phyloP scores from a whole-genome alignment of 1,140 invertebrate species.

The Pseudomyrmex pallidus region DNA sequence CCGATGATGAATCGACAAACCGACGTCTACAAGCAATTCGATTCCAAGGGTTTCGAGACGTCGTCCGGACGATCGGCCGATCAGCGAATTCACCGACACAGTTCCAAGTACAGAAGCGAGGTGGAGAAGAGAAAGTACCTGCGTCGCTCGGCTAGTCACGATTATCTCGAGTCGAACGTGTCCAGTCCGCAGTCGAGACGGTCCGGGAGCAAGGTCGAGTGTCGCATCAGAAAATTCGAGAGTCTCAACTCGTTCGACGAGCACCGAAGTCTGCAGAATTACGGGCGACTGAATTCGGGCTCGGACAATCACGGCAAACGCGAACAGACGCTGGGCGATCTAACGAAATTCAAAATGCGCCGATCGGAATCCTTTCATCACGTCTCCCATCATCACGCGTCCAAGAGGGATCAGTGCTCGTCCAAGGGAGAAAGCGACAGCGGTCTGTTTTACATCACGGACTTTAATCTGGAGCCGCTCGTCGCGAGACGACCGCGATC shows the following conservation, averaged over 20 bases:
- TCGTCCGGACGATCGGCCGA: conserved; percentile 37
- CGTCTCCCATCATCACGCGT: conserved; percentile 66
- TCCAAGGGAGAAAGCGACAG: conserved; percentile 80
- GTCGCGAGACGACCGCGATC: conserved; percentile 55
- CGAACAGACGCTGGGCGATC: conserved; percentile 25
- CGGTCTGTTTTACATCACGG: conserved; percentile 78
- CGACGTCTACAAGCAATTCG: conserved; percentile 65
- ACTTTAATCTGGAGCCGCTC: conserved; percentile 76
- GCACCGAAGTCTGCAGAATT: conserved; percentile 72
- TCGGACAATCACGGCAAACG: conserved; percentile 60
- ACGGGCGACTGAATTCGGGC: conserved; percentile 46
- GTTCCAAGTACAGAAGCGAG: conserved; percentile 70
- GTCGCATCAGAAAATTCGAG: conserved; percentile 82
- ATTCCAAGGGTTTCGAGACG: conserved; percentile 57
- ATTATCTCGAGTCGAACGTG: conserved; percentile 63
- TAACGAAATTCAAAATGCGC: conserved; percentile 71
- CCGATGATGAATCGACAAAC: conserved; percentile 9
- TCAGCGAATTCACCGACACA: conserved; percentile 74
- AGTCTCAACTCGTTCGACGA: conserved; percentile 82
- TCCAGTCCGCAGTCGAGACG: conserved; percentile 84
- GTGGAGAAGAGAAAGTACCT: conserved; percentile 74
- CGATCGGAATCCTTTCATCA: conserved; percentile 83
- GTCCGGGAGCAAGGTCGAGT: conserved; percentile 76
- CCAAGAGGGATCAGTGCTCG: conserved; percentile 69
- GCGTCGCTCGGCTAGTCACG: conserved; percentile 70